Evolutionary conservation across 1,140 invertebrate species (phyloP), one percentile per base, ranked within the genome.

Genomic region (Chrysoperla carnea): DNA sequence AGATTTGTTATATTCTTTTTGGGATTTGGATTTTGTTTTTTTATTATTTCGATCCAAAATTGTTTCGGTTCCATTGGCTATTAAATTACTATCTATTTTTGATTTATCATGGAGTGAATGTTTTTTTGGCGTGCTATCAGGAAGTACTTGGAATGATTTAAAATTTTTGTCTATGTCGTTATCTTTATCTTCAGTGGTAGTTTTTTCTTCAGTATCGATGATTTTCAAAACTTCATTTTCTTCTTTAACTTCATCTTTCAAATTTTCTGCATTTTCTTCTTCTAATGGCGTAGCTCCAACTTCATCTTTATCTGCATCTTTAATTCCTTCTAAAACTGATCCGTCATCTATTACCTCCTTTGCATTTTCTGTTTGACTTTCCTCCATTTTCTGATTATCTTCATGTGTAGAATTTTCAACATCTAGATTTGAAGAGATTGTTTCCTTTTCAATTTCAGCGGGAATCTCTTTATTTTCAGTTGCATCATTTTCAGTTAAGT

Each of bases 161-260:
- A 23, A 23, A 23, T 23, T 23, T 23, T 23, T 23, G 5, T 23
- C 17, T 5, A 23, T 23, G 5, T 23, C 17, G 17, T 23, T 23
- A 23, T 23, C 17, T 23, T 23, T 23, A 2, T 3, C 5, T 23
- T 23, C 17, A 23, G 2, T 23, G 5, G 5, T 23, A 23, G 2
- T 23, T 23, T 2, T 23, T 23, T 23, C 17, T 23, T 23, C 17
- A 23, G 17, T 3, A 23, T 23, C 17, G 5, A 23, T 23, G 5
- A 23, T 23, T 23, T 23, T 23, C 5, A 23, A 23, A 23, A 23
- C 17, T 23, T 23, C 17, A 23, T 23, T 23, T 23, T 23, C 17
- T 23, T 23, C 17, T 23, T 23, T 23, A 23, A 23, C 48, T 63
- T 67, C 11, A 67, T 52, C 47, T 63, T 67, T 8, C 61, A 58